Evolutionary conservation across 35 echinoderm and acorn worm species (phyloP).

Genomic region (Ptychodera flava): DNA sequence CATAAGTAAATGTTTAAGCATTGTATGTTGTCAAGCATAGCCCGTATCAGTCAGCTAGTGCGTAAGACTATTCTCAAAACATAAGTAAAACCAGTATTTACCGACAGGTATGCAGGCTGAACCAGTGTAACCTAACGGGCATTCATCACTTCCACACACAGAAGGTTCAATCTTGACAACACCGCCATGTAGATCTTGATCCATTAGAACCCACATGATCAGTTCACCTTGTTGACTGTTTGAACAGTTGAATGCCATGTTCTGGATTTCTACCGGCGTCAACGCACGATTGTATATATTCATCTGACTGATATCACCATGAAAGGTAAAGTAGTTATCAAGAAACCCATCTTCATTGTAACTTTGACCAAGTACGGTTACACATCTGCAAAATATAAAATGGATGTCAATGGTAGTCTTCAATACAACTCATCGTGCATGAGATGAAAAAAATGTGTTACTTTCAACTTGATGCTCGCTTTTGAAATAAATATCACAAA

Average conservation of each 20-base stretch:
- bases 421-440: too few species aligned
- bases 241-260: not conserved
- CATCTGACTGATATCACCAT: not conserved
- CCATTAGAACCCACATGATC: constrained; percentile 4
- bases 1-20: too few species aligned
- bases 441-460: too few species aligned
- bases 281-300: not conserved
- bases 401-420: too few species aligned
- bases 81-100: too few species aligned
- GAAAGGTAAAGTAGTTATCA: not conserved
- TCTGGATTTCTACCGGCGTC: not conserved
- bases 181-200: not conserved
- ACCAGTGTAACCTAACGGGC: not conserved
- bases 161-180: not conserved
- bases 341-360: not conserved
- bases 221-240: not conserved
- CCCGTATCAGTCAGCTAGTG: too few species aligned
- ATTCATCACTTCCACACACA: not conserved
- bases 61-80: too few species aligned
- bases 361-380: not conserved
- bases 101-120: not conserved
- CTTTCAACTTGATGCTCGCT: too few species aligned
- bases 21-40: too few species aligned
- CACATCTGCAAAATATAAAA: not conserved
- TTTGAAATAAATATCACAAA: too few species aligned